Evolutionary conservation across 2,888 invertebrate species (phyloP).

Genomic region (Argynnis bischoffii): DNA sequence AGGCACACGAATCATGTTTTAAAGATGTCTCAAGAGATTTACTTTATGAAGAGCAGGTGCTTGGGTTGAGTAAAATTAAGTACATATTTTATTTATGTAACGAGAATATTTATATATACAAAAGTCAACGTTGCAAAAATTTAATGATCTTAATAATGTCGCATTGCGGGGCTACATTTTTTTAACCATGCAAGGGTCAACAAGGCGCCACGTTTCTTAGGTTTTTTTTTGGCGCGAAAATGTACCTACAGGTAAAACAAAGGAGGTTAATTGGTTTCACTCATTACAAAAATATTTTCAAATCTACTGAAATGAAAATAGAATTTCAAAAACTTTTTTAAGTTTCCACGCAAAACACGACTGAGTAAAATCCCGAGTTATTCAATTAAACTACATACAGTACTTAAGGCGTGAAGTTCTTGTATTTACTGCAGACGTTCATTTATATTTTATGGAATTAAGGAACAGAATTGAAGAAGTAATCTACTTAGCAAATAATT

Average conservation of each 20-base stretch:
- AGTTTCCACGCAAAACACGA: too few relatives aligned
- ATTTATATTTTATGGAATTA: too few relatives aligned
- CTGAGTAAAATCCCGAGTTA: too few relatives aligned
- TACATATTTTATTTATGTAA: slow-evolving; percentile 17
- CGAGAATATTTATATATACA: neutral
- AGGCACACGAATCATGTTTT: slow-evolving; percentile 3
- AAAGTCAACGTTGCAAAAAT: slow-evolving; percentile 2
- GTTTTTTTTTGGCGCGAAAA: neutral
- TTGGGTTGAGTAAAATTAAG: slow-evolving; percentile 6
- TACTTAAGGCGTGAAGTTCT: too few relatives aligned
- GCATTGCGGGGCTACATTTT: slow-evolving; percentile 7
- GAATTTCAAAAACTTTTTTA: too few relatives aligned
- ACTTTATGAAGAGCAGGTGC: slow-evolving; percentile 8
- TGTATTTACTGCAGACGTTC: too few relatives aligned
- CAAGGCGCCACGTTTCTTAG: neutral
- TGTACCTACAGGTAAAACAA: neutral
- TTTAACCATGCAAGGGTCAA: neutral
- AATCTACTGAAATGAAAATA: too few relatives aligned
- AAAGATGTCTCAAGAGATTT: slow-evolving; percentile 19
- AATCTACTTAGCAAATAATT: too few relatives aligned
- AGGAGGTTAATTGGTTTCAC: neutral
- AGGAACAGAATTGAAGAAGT: too few relatives aligned
- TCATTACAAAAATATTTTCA: neutral
- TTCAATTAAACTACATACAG: too few relatives aligned
- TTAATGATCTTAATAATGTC: slow-evolving; percentile 9